Percentiles rank a stretch among this genome's conserved stretches.
Evolutionary conservation across 2,888 invertebrate species (phyloP).

Genomic region (Xiphydria camelus): DNA sequence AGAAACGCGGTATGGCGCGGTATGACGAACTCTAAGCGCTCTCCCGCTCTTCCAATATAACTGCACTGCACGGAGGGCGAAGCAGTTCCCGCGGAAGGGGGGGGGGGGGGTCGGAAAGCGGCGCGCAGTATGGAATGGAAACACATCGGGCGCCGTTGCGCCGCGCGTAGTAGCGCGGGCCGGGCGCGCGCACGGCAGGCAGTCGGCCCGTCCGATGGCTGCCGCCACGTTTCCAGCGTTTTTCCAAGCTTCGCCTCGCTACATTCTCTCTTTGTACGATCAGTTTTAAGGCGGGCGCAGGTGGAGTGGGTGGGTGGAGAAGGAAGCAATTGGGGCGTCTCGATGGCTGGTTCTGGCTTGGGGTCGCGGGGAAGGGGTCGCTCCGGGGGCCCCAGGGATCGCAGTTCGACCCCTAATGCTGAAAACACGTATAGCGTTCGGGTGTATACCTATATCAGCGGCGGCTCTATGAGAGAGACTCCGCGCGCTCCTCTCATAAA

Average conservation of each 20-base stretch:
- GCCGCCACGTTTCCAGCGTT: conserved; percentile 31
- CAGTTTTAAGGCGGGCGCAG: conserved; percentile 30
- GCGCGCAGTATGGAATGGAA: conserved; percentile 19
- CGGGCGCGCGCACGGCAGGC: conserved; percentile 21
- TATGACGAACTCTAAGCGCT: no score
- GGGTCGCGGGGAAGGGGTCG: background rate
- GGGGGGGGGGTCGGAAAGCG: conserved; percentile 5
- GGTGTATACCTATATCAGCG: background rate
- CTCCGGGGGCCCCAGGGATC: conserved; percentile 17
- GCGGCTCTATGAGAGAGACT: conserved; percentile 29
- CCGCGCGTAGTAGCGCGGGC: conserved; percentile 24
- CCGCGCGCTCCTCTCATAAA: conserved; percentile 38
- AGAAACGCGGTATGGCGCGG: conserved; percentile 18
- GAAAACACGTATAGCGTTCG: conserved; percentile 37
- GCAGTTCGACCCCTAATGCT: conserved; percentile 40
- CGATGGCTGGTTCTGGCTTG: background rate
- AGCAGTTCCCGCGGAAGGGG: conserved; percentile 2
- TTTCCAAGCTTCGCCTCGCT: background rate
- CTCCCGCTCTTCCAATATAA: no score
- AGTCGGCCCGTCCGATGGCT: no score
- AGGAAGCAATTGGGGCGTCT: conserved; percentile 24
- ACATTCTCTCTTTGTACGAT: conserved; percentile 10
- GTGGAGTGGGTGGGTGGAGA: conserved; percentile 31
- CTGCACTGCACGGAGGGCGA: no score
- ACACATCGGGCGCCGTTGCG: conserved; percentile 19